Percentiles rank a stretch among this genome's conserved stretches.
phyloP scores from a whole-genome alignment of 2,113 vertebrate genomes.

The Larimichthys crocea region DNA sequence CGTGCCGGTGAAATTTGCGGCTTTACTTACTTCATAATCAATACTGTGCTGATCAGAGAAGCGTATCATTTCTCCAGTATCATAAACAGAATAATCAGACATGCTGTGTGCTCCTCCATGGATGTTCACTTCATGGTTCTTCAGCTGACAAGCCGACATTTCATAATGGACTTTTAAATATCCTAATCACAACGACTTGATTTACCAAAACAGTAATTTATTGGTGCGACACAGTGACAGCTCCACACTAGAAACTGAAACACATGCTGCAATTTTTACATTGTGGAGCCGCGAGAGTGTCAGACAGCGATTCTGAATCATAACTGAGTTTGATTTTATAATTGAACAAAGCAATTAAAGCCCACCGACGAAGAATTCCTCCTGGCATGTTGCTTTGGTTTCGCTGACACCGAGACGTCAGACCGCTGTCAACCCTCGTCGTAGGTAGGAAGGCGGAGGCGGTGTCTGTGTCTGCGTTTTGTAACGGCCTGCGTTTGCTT shows the following conservation, averaged over 20 bases:
- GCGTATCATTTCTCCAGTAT: too few relatives aligned
- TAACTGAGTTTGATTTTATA: constrained; percentile 21
- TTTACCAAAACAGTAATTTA: constrained; percentile 30
- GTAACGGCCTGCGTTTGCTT: constrained; percentile 19
- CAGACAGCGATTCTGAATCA: background rate
- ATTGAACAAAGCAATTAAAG: constrained; percentile 29
- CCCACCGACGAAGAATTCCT: background rate
- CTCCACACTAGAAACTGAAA: background rate
- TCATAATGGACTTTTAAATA: constrained; percentile 1
- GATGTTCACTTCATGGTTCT: background rate
- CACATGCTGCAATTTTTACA: background rate
- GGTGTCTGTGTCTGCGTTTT: constrained; percentile 34
- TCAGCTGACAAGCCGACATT: background rate
- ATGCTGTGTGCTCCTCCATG: background rate
- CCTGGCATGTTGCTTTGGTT: background rate
- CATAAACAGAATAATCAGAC: too few relatives aligned
- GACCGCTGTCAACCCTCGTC: background rate
- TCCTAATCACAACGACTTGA: background rate
- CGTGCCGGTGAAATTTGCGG: too few relatives aligned
- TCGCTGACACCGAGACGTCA: background rate
- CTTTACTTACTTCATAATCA: background rate
- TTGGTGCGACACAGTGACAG: background rate
- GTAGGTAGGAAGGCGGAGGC: background rate
- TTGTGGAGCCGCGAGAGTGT: background rate
- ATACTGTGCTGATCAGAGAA: background rate